These are phyloP conservation scores for Tarsius wallacei DNA, from an alignment of 2,797 vertebrate genomes.

Conservation along the genomic window DNA sequence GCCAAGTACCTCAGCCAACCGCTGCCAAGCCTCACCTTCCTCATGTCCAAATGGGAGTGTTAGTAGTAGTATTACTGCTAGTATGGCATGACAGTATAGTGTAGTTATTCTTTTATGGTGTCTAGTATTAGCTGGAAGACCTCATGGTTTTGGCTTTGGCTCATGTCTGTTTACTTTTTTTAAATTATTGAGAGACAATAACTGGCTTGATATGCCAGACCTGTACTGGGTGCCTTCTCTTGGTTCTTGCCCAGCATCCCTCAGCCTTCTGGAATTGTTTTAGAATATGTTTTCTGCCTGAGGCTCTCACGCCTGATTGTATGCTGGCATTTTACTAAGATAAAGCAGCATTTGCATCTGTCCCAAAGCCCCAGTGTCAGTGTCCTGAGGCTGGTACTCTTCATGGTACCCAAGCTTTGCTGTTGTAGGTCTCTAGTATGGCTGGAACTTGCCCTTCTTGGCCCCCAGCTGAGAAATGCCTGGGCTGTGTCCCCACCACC, in stretches of 20 bases:
- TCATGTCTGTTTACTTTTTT: neutral
- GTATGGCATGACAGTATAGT: neutral
- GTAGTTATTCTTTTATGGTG: neutral
- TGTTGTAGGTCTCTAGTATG: neutral
- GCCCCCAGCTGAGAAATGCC: neutral
- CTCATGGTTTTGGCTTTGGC: neutral
- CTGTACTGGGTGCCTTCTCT: neutral
- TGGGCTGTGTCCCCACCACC: neutral
- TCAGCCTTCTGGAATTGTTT: constrained; percentile 39
- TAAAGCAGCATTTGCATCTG: neutral
- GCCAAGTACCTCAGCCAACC: neutral
- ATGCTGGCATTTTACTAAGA: constrained; percentile 49
- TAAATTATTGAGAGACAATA: neutral
- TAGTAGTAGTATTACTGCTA: neutral
- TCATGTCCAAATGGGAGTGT: neutral
- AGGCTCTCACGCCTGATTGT: neutral
- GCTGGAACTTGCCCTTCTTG: neutral
- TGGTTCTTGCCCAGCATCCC: neutral
- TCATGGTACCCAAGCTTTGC: neutral
- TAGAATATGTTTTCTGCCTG: neutral
- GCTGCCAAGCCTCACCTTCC: neutral
- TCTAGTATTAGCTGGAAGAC: neutral
- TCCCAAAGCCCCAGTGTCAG: neutral
- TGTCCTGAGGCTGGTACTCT: neutral
- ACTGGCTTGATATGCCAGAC: neutral